Evolutionary conservation across 2,888 invertebrate genomes (phyloP).

Genomic region (Diarsia brunnea): DNA sequence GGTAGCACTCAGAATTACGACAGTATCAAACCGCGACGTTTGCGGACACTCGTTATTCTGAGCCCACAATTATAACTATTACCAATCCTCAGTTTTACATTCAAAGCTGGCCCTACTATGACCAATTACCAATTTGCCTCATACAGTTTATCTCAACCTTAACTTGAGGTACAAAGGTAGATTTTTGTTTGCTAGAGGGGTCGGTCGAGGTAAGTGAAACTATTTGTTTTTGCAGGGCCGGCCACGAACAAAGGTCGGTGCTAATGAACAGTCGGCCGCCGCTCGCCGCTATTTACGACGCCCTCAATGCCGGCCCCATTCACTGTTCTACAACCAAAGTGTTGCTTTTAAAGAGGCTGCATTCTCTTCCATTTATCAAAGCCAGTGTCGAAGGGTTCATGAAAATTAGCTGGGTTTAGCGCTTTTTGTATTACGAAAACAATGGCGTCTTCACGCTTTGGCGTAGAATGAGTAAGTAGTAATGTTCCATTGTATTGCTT

Average conservation of each 20-base stretch:
- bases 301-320: constrained; percentile 69
- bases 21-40: constrained; percentile 37
- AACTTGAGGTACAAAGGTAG: constrained; percentile 7
- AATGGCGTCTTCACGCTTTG: not conserved
- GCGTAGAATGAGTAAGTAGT: not conserved
- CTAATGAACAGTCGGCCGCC: constrained; percentile 72
- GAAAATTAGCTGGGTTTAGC: constrained; percentile 63
- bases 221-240: constrained; percentile 70
- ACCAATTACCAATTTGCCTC: constrained; percentile 32
- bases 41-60: constrained; percentile 54
- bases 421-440: constrained; percentile 38
- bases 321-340: constrained; percentile 70
- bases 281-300: constrained; percentile 67
- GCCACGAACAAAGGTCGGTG: constrained; percentile 71
- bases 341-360: constrained; percentile 71
- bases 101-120: constrained; percentile 55
- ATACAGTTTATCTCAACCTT: constrained; percentile 1
- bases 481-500: constrained; percentile 1
- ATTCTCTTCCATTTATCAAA: constrained; percentile 70
- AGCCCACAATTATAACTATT: constrained; percentile 69
- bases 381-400: constrained; percentile 62
- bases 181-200: constrained; percentile 12
- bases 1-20: constrained; percentile 31
- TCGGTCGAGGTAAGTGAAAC: constrained; percentile 39
- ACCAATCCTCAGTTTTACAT: constrained; percentile 67